Base-by-base conservation (phyloP, 2,888 invertebrate genomes). In the Cremastinae sp. region DNA sequence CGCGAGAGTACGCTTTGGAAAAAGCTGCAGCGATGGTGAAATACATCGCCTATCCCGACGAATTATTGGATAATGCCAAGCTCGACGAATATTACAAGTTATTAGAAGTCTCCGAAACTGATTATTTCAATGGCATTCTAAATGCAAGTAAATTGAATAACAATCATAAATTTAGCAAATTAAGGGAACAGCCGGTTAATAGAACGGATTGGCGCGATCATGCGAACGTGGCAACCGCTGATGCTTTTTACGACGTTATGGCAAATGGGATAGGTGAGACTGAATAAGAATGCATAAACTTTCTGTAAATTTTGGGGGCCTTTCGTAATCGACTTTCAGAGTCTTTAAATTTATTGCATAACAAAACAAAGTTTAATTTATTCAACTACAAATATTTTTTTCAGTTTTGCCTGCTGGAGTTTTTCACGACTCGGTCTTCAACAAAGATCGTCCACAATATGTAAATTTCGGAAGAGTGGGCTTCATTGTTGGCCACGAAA, bases 401-500 rank as follows among this genome's bases (percentile, higher is more conserved):
- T 92, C 86, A 90, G 91, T n/a, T 51, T n/a, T 16, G 18, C 10
- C 22, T 22, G 18, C 20, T 18, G 22, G 22, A 14, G n/a, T 51
- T 0, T 22, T 51, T 10, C 1, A 0, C 2, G 18, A 8, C 5
- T 18, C n/a, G 10, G 0, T 97, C 93, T 98, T 97, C 91, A 95
- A 94, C 69, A 95, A 96, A 65, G 94, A 95, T 58, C 94, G 97
- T 16, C 97, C 97, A 0, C 94, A 94, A 80, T 98, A 97, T 89
- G 95, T 97, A 95, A 97, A 97, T 89, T 97, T 96, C 83, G 97
- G 96, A 14, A 96, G 96, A 1, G 97, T 97, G 78, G 97, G 97
- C 1, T 96, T 95, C 85, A 96, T 97, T 1, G 97, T 97, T 84
- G 97, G 97, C 0, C 97, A 97, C 87, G 97, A 97, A 91, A 96